Percentiles rank a stretch among this genome's conserved stretches.
These are phyloP conservation scores for Brachionus angularis DNA, from an alignment of 1,140 invertebrate species.

Conservation along the genomic window DNA sequence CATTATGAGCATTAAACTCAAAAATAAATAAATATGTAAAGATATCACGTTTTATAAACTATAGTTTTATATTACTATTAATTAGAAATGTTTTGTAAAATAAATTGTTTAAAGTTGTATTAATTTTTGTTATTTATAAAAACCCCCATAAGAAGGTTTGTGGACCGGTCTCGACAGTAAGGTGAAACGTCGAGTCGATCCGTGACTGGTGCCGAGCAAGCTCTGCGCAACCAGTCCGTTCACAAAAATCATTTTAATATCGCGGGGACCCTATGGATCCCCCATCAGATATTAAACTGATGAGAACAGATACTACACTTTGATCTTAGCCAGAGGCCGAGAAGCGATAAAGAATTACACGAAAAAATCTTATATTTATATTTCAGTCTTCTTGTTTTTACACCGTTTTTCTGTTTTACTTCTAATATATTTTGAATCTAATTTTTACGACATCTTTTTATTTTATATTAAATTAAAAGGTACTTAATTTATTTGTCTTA, in stretches of 20 bases:
- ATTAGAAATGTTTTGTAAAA: no score
- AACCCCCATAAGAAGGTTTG: constrained; percentile 10
- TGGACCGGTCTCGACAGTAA: constrained; percentile 32
- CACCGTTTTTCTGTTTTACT: not conserved
- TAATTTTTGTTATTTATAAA: no score
- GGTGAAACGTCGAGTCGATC: constrained; percentile 29
- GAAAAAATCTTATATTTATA: not conserved
- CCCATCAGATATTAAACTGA: constrained; percentile 43
- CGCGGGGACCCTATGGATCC: constrained; percentile 37
- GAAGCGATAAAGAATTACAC: constrained; percentile 5
- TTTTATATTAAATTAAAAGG: no score
- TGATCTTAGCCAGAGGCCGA: constrained; percentile 43
- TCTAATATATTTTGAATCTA: no score
- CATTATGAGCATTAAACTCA: no score
- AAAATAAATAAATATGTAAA: no score
- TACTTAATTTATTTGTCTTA: no score
- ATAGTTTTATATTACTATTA: no score
- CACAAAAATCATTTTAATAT: constrained; percentile 42
- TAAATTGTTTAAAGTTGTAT: no score
- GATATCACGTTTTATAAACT: no score
- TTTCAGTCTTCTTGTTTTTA: not conserved
- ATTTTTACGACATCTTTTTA: no score
- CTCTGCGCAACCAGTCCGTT: constrained; percentile 41
- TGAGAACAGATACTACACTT: constrained; percentile 43
- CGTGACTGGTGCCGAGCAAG: constrained; percentile 42